phyloP scores from a whole-genome alignment of 2,888 invertebrate genomes.

The Tetheella fluctuosa region DNA sequence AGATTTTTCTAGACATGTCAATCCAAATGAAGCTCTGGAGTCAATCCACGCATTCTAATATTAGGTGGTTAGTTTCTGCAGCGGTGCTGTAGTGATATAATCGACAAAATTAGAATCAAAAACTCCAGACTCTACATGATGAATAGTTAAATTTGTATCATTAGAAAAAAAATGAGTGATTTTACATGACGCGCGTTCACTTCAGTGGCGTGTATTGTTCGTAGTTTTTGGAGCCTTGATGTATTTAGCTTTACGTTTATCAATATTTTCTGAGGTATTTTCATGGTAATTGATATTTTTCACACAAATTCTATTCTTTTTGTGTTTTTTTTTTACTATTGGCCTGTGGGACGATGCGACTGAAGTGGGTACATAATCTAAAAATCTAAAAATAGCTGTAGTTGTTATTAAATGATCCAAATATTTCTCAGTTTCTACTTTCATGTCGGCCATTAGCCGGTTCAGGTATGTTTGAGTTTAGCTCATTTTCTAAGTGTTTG shows the following conservation, averaged over 20 bases:
- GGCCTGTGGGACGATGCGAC: too few relatives aligned
- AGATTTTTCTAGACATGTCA: slow-evolving; percentile 44
- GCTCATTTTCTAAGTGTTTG: slow-evolving; percentile 26
- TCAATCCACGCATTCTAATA: slow-evolving; percentile 48
- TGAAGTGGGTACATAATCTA: too few relatives aligned
- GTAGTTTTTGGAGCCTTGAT: slow-evolving; percentile 12
- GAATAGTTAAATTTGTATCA: slow-evolving; percentile 35
- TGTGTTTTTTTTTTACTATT: too few relatives aligned
- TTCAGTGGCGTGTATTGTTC: slow-evolving; percentile 11
- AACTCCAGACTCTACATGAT: slow-evolving; percentile 34
- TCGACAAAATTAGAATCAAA: slow-evolving; percentile 59
- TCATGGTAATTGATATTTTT: slow-evolving; percentile 16
- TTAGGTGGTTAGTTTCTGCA: slow-evolving; percentile 46
- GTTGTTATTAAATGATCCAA: slow-evolving; percentile 11
- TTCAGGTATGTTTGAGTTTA: slow-evolving; percentile 18
- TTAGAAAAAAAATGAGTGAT: slow-evolving; percentile 23
- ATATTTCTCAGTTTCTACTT: slow-evolving; percentile 15
- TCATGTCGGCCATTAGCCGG: slow-evolving; percentile 18
- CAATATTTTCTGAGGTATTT: slow-evolving; percentile 9
- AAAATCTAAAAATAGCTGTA: too few relatives aligned
- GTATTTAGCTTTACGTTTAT: slow-evolving; percentile 11
- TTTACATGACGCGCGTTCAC: slow-evolving; percentile 23
- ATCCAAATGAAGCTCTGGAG: slow-evolving; percentile 39
- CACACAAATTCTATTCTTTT: neutral
- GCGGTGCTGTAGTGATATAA: slow-evolving; percentile 48